A percentile compares a stretch with the other conserved stretches of the same genome.
Evolutionary conservation across 2,797 vertebrate species (phyloP).

Genomic region (Pseudotriccus pelzelni): DNA sequence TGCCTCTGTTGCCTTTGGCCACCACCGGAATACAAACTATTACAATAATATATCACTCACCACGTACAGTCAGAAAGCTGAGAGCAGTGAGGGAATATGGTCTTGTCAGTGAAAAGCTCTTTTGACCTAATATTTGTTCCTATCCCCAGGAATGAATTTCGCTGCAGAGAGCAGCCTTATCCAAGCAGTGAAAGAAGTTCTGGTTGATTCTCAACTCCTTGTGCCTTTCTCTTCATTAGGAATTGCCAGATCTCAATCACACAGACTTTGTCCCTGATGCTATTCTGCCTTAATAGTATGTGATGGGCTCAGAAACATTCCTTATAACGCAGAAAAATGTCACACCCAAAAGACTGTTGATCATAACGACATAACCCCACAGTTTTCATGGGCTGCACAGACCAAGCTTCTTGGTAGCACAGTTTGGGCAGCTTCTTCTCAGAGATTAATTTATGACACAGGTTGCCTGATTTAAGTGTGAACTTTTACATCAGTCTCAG

Average conservation of each 20-base stretch:
- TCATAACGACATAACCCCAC: not conserved
- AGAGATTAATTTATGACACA: not conserved
- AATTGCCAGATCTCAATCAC: not conserved
- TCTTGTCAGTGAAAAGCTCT: not conserved
- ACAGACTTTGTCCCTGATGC: not conserved
- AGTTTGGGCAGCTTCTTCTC: not conserved
- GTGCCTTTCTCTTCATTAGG: not conserved
- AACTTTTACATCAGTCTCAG: not conserved
- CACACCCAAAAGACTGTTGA: not conserved
- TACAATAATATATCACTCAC: not conserved
- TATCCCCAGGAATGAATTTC: not conserved
- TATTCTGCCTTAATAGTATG: not conserved
- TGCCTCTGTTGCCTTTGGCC: not conserved
- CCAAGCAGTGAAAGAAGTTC: not conserved
- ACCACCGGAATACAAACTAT: not conserved
- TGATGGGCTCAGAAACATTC: not conserved
- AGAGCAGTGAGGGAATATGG: not conserved
- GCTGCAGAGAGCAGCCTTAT: not conserved
- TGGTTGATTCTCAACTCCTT: not conserved
- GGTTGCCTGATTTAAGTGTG: not conserved
- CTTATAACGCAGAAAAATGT: not conserved
- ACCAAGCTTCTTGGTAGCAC: not conserved
- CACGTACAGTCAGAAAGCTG: not conserved
- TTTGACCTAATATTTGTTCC: not conserved
- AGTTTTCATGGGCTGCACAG: not conserved